Evolutionary conservation across 2,113 vertebrate species (phyloP).

Genomic region (Ptychochromis oligacanthus): DNA sequence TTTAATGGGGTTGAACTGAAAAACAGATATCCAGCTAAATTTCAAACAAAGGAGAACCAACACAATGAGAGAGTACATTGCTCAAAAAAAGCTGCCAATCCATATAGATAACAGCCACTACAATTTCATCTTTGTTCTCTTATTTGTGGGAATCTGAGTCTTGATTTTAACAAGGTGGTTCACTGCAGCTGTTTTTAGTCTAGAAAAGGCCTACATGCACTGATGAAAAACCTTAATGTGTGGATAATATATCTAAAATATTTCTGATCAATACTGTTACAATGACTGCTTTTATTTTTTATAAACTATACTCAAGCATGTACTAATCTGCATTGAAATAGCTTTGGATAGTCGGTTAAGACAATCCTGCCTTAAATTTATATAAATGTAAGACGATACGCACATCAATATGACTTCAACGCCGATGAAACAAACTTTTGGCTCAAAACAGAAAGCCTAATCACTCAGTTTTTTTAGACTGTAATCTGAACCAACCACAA

Average conservation of each 20-base stretch:
- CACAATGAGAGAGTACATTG: not conserved
- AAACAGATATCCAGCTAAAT: not conserved
- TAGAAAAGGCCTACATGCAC: not conserved
- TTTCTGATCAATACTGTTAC: not conserved
- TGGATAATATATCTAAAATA: not conserved
- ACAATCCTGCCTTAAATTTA: not conserved
- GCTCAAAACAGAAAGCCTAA: not conserved
- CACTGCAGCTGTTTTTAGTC: not conserved
- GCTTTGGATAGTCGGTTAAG: too few relatives aligned
- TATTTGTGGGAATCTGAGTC: not conserved
- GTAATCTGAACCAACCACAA: not conserved
- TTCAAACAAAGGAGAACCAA: not conserved
- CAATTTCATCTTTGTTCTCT: not conserved
- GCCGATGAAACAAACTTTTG: not conserved
- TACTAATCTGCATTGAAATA: too few relatives aligned
- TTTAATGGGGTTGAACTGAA: not conserved
- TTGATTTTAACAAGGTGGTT: not conserved
- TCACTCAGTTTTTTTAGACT: not conserved
- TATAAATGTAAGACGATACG: not conserved
- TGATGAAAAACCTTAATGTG: not conserved
- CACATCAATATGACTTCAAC: not conserved
- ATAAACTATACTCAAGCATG: not conserved
- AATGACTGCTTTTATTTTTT: not conserved
- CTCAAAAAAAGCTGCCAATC: not conserved
- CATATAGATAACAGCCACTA: too few relatives aligned